Evolutionary conservation across 2,888 invertebrate genomes (phyloP), one percentile per base, ranked within the genome.

Genomic region (Agrotis clavis): DNA sequence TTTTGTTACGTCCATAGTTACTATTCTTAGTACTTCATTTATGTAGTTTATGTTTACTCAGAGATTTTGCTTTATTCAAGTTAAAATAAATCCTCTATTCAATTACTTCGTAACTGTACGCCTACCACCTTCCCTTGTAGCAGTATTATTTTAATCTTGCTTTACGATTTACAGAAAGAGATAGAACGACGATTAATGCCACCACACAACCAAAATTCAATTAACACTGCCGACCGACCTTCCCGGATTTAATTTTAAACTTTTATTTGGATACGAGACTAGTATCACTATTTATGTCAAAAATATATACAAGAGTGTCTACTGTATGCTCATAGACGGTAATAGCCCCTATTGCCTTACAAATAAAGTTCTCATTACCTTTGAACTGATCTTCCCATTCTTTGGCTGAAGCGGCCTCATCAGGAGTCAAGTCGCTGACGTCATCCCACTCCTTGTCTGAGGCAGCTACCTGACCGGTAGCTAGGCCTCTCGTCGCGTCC

Each of bases 321-420:
- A n/a, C n/a, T n/a, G 11, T 35, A 35, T n/a, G 7, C 9, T 1
- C 41, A 9, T 41, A 11, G 1, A 11, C 11, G 41, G 41, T 18
- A 19, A 62, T 6, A 18, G 18, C 25, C 13, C 18, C 9, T n/a
- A 48, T 25, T 14, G 4, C 6, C 4, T 50, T 13, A 16, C 0
- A 25, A 16, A 18, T 18, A 16, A 57, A 16, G 18, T 21, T 30
- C 14, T 25, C 2, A 9, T 7, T 85, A 96, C 96, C 95, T 92
- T 92, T 95, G 87, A 96, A 96, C 75, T 96, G 96, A 1, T 95
- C 95, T 80, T 96, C 96, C 96, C 96, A 96, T 85, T 96, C 96
- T 81, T 95, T 95, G 21, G 95, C 95, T 1, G 95, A 92, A 0
- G 94, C 91, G 2, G 93, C 83, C 75, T 96, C 96, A 76, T 96